phyloP scores from a whole-genome alignment of 1,140 invertebrate genomes.

The Drosophila neocordata region DNA sequence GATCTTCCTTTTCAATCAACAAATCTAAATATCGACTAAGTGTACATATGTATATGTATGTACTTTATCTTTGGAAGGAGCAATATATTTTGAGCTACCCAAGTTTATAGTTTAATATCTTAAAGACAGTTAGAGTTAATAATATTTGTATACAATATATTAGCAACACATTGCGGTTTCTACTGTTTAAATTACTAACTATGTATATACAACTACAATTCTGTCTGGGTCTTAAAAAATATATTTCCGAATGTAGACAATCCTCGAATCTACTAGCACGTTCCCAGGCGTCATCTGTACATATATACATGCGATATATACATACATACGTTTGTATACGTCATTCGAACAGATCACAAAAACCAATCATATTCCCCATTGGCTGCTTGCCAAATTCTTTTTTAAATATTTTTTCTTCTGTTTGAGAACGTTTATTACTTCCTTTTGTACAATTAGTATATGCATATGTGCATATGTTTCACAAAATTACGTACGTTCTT shows the following conservation, averaged over 20 bases:
- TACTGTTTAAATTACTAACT: no score
- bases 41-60: no score
- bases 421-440: slow-evolving; percentile 61
- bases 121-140: no score
- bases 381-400: slow-evolving; percentile 45
- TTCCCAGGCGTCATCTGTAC: not conserved
- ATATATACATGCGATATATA: slow-evolving; percentile 3
- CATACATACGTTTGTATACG: slow-evolving; percentile 45
- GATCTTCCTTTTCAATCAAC: not conserved
- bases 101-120: no score
- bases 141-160: no score
- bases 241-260: slow-evolving; percentile 13
- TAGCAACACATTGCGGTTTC: no score
- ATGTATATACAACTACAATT: not conserved
- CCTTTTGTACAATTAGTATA: slow-evolving; percentile 61
- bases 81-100: not conserved
- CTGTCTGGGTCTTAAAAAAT: not conserved
- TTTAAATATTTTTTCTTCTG: slow-evolving; percentile 55
- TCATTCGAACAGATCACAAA: slow-evolving; percentile 58
- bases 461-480: slow-evolving; percentile 24
- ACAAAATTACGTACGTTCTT: slow-evolving; percentile 1
- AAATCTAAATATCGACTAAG: not conserved
- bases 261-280: slow-evolving; percentile 13
- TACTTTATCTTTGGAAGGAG: not conserved
- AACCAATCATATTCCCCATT: slow-evolving; percentile 55